These are phyloP conservation scores for Rhinolophus sinicus DNA, from an alignment of 2,113 vertebrate species.

Conservation along the genomic window DNA sequence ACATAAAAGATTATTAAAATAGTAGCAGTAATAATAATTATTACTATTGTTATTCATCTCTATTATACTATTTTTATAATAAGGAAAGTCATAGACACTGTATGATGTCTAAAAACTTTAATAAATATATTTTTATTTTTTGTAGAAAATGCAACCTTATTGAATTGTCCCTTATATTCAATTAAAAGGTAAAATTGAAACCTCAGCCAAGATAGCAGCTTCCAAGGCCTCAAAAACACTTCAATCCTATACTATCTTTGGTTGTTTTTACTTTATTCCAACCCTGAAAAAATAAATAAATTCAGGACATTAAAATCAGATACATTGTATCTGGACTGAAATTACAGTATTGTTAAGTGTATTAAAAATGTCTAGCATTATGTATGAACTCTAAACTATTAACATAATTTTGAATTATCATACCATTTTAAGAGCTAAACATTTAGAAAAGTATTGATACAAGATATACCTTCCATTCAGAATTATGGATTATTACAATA, in stretches of 20 bases:
- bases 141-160: conserved; percentile 47
- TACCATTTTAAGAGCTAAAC: conserved; percentile 36
- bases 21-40: conserved; percentile 8
- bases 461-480: conserved; percentile 77
- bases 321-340: conserved; percentile 55
- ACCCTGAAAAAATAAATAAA: conserved; percentile 45
- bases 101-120: conserved; percentile 20
- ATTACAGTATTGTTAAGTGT: conserved; percentile 4
- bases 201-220: conserved; percentile 44
- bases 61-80: conserved; percentile 24
- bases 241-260: conserved; percentile 45
- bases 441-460: conserved; percentile 78
- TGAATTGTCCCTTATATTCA: conserved; percentile 35
- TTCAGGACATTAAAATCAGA: conserved; percentile 58
- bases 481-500: conserved; percentile 78
- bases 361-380: conserved; percentile 34
- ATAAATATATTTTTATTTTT: conserved; percentile 62
- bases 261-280: conserved; percentile 31
- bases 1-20: background rate
- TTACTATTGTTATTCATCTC: background rate
- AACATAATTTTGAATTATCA: conserved; percentile 31
- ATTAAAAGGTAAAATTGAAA: conserved; percentile 57
- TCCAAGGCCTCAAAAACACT: conserved; percentile 35
- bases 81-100: background rate
- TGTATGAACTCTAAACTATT: conserved; percentile 35